phyloP scores from a whole-genome alignment of 2,888 invertebrate genomes.

The Ophion slaviceki region DNA sequence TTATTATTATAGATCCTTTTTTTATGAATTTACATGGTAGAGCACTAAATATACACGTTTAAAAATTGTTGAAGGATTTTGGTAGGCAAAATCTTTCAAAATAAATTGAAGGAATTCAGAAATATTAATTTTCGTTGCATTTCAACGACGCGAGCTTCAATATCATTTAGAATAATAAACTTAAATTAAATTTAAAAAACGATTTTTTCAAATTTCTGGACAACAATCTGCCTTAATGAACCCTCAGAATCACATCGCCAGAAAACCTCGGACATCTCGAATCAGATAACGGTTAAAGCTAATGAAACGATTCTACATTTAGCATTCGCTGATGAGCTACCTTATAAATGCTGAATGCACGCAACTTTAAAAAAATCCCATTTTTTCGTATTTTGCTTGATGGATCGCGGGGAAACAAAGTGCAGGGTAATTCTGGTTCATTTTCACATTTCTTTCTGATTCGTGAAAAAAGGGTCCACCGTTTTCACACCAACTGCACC shows the following conservation, averaged over 20 bases:
- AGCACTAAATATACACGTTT: too few relatives aligned
- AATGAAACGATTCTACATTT: background rate
- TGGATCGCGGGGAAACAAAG: background rate
- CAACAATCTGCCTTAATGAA: background rate
- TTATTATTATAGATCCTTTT: too few relatives aligned
- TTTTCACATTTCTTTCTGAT: background rate
- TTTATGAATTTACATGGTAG: too few relatives aligned
- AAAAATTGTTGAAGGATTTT: too few relatives aligned
- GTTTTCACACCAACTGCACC: too few relatives aligned
- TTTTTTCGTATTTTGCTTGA: background rate
- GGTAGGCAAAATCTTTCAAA: too few relatives aligned
- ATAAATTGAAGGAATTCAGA: too few relatives aligned
- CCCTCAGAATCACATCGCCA: background rate
- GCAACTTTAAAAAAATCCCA: background rate
- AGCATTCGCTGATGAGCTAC: background rate
- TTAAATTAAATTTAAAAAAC: too few relatives aligned
- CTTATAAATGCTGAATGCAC: background rate
- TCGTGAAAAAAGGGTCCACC: background rate
- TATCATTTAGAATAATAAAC: too few relatives aligned
- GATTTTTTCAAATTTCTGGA: too few relatives aligned
- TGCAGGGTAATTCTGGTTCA: background rate
- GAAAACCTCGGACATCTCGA: background rate
- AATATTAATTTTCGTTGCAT: too few relatives aligned
- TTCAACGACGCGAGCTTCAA: too few relatives aligned
- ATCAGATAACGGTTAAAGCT: background rate